A percentile compares a stretch with the other conserved stretches of the same genome.
Evolutionary conservation across 2,888 invertebrate genomes (phyloP).

Genomic region (Drosophila vallismaia): DNA sequence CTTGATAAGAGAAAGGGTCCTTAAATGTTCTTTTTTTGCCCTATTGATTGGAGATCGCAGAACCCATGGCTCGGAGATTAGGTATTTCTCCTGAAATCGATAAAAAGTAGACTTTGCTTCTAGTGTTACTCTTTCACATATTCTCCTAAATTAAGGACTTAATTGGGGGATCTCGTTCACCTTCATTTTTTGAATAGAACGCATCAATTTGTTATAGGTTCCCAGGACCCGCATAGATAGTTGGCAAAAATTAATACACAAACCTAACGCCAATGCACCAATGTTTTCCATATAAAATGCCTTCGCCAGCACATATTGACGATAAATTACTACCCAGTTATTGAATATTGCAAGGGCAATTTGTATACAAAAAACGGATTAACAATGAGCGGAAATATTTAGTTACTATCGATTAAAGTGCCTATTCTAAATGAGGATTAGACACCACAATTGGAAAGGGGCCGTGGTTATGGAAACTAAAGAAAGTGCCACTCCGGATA

Average conservation of each 20-base stretch:
- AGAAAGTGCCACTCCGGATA: conserved; percentile 65
- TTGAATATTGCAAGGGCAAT: conserved; percentile 13
- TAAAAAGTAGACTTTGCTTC: conserved; percentile 18
- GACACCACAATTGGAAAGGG: neutral
- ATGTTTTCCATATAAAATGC: conserved; percentile 35
- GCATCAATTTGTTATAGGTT: conserved; percentile 3
- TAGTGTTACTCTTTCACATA: conserved; percentile 57
- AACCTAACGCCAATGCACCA: neutral
- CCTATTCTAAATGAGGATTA: neutral
- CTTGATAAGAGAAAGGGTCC: conserved; percentile 46
- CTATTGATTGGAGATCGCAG: conserved; percentile 51
- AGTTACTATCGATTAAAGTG: conserved; percentile 67
- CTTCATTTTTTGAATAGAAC: neutral
- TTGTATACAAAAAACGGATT: conserved; percentile 60
- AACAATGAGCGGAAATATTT: conserved; percentile 74
- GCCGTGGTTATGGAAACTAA: conserved; percentile 36
- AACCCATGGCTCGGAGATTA: neutral
- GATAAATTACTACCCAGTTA: conserved; percentile 76
- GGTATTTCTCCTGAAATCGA: conserved; percentile 4
- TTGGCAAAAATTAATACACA: neutral
- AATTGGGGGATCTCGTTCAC: conserved; percentile 4
- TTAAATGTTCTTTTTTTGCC: conserved; percentile 64
- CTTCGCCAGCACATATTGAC: conserved; percentile 55
- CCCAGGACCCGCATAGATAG: neutral
- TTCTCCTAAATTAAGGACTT: conserved; percentile 46